These are phyloP conservation scores for Furcifer pardalis DNA, from an alignment of 2,797 vertebrate genomes.

Conservation along the genomic window DNA sequence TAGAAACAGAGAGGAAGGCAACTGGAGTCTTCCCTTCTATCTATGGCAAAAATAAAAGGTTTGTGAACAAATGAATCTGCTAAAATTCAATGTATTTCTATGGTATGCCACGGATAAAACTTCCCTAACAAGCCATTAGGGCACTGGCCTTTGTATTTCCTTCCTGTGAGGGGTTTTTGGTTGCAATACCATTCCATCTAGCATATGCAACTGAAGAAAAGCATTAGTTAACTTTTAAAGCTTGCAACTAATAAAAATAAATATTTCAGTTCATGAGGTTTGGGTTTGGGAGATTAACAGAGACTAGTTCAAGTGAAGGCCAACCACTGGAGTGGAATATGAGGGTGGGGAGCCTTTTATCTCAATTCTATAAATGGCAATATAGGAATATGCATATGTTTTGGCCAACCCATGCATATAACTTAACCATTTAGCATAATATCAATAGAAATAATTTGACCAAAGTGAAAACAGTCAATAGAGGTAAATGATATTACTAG, in stretches of 20 bases:
- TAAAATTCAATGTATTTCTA: no score
- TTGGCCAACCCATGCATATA: slow-evolving; percentile 32
- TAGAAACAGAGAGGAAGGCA: no score
- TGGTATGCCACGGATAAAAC: no score
- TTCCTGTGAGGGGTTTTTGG: not conserved
- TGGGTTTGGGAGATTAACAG: not conserved
- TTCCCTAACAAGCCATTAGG: not conserved
- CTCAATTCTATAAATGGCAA: no score
- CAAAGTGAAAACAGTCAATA: slow-evolving; percentile 23
- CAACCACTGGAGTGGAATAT: no score
- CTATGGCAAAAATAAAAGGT: no score
- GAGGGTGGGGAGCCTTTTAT: no score
- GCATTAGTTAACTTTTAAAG: not conserved
- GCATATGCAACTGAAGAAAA: not conserved
- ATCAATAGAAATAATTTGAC: slow-evolving; percentile 32
- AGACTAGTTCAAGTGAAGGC: not conserved
- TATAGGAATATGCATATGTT: not conserved
- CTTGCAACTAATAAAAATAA: not conserved
- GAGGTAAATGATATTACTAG: slow-evolving; percentile 42
- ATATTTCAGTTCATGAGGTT: not conserved
- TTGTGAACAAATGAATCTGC: no score
- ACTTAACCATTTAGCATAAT: slow-evolving; percentile 30
- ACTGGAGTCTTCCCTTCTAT: no score
- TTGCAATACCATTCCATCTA: not conserved
- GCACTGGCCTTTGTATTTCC: not conserved